Evolutionary conservation across 2,888 invertebrate genomes (phyloP), one percentile per base, ranked within the genome.

Genomic region (Meteorus cinctellus): DNA sequence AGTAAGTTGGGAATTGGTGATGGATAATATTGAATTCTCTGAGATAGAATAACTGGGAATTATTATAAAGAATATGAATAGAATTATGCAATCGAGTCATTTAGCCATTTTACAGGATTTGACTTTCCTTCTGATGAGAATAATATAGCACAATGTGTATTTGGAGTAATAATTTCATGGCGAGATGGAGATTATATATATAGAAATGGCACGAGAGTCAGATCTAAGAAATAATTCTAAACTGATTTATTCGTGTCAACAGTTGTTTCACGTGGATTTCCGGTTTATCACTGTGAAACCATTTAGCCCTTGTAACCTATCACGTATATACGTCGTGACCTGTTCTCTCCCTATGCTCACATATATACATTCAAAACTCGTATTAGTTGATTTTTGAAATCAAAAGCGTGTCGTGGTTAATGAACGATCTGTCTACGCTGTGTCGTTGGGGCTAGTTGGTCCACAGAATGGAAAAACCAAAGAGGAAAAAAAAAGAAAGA

Each of bases 381-480:
- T 55, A 5, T n/a, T 55, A 31, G 63, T 65, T 65, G 36, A 65
- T 65, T 65, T 65, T 36, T 36, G 36, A 24, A 36, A 34, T 65
- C 65, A 36, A 69, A 69, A 69, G 55, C 69, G 55, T 51, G 55
- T 69, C 69, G 55, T 55, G 34, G 55, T 55, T 69, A 69, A 69
- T 69, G 69, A 69, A 69, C 69, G 69, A 69, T 69, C 69, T 19
- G 31, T 51, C 55, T 59, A 55, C 34, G 59, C 68, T 51, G 51
- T 51, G 68, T 31, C 68, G 68, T 29, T 69, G 69, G n/a, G 36
- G 31, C n/a, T 48, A 34, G 34, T 31, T 29, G 41, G 41, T 41
- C 24, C 41, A 45, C 27, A 55, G 41, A 19, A 34, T 34, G 34
- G 36, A 16, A 69, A 19, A 51, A n/a, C 2, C 34, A 69, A 10